Evolutionary conservation across 2,888 invertebrate species (phyloP), one percentile per base, ranked within the genome.

Genomic region (Machimus atricapillus): DNA sequence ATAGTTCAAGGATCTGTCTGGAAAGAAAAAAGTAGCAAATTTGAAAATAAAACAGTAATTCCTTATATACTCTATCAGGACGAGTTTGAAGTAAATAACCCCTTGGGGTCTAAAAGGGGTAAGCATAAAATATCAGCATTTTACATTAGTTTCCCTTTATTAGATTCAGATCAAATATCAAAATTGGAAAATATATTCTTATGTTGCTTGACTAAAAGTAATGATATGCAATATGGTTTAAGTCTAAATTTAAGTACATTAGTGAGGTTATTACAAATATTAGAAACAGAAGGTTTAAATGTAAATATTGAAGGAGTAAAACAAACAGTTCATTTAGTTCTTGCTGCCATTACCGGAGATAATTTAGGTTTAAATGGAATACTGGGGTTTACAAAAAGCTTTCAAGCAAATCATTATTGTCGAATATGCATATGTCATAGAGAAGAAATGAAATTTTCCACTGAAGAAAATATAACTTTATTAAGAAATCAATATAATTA

Each of bases 341-440:
- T 89, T 46, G 74, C 88, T 7, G 31, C 31, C 31, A 31, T 31
- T 31, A 31, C 31, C 31, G 31, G 31, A 2, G 31, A 31, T 31
- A 31, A 31, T 31, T 31, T 31, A 31, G 31, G 31, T 31, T 31
- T 31, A 31, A 31, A 31, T 31, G 31, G 31, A 31, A 37, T 37
- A 37, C 4, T 37, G 7, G 37, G 7, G 7, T 37, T 37, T 37
- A 37, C 7, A 5, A 37, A 37, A 37, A 73, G 88, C 14, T 77
- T 89, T 31, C 31, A 31, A 31, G 31, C 31, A 31, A 31, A 31
- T 31, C 31, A 31, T 31, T 23, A n/a, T 87, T 4, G 87, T 52
- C 43, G 87, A 12, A n/a, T 87, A 27, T 87, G 87, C 66, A 83
- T 88, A 79, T 79, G 88, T 87, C 87, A 77, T 88, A 86, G 88